A percentile compares a stretch with the other conserved stretches of the same genome.
Evolutionary conservation across 2,888 invertebrate species (phyloP).

Genomic region (Coecobrya sp.): DNA sequence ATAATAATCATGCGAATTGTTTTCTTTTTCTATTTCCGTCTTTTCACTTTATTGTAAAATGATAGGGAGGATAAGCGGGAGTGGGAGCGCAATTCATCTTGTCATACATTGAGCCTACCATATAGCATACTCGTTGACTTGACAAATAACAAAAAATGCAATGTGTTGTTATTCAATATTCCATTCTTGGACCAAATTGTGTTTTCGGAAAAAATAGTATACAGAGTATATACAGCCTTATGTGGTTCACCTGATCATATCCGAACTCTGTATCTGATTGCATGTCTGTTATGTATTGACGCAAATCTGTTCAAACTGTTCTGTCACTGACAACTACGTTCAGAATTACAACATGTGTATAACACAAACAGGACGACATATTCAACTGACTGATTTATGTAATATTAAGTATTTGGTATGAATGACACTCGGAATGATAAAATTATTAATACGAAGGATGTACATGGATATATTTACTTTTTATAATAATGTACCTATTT

Average conservation of each 20-base stretch:
- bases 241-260: not conserved
- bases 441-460: too few relatives aligned
- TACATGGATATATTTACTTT: too few relatives aligned
- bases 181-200: too few relatives aligned
- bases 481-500: too few relatives aligned
- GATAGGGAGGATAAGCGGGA: not conserved
- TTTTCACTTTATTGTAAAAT: not conserved
- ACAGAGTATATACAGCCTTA: not conserved
- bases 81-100: not conserved
- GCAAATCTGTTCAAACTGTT: not conserved
- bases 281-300: conserved; percentile 5
- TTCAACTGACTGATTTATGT: conserved; percentile 17
- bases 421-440: too few relatives aligned
- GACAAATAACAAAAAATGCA: not conserved
- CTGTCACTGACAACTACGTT: not conserved
- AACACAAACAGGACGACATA: not conserved
- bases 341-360: not conserved
- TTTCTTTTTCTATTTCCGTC: not conserved
- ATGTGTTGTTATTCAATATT: too few relatives aligned
- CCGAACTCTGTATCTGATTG: not conserved
- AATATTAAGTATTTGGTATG: not conserved
- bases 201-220: too few relatives aligned
- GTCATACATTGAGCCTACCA: too few relatives aligned
- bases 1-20: conserved; percentile 7
- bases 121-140: too few relatives aligned